A percentile compares a stretch with the other conserved stretches of the same genome.
These are phyloP conservation scores for Nerophis ophidion DNA, from an alignment of 2,113 vertebrate genomes.

Conservation along the genomic window DNA sequence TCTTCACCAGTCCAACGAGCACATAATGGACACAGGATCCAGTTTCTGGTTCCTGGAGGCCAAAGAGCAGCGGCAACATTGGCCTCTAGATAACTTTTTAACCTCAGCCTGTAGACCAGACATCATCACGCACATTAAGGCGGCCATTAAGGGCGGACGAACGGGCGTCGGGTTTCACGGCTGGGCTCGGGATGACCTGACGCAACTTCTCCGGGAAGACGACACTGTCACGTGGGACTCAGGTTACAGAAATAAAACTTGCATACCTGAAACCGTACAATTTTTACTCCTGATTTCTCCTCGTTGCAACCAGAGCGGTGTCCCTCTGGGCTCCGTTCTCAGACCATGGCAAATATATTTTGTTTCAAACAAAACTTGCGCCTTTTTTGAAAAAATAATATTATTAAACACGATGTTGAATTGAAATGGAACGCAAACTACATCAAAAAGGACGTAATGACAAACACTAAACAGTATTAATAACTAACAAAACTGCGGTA, in stretches of 20 bases:
- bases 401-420: too few relatives aligned
- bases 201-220: background rate
- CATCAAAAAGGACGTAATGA: too few relatives aligned
- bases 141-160: conserved; percentile 46
- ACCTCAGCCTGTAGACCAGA: conserved; percentile 60
- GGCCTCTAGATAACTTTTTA: conserved; percentile 51
- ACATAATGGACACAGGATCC: conserved; percentile 67
- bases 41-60: conserved; percentile 69
- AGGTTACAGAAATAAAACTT: background rate
- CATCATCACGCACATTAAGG: conserved; percentile 66
- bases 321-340: background rate
- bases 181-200: conserved; percentile 17
- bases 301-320: background rate
- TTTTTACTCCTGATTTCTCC: background rate
- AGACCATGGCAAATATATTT: background rate
- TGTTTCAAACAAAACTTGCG: background rate
- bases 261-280: background rate
- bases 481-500: too few relatives aligned
- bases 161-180: conserved; percentile 52
- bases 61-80: conserved; percentile 28
- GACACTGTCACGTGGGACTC: background rate
- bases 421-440: too few relatives aligned
- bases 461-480: too few relatives aligned
- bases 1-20: conserved; percentile 51
- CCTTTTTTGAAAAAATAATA: too few relatives aligned